Conservation (phyloP, 2,113 vertebrate species). For the Ancistrus triradiatus region DNA sequence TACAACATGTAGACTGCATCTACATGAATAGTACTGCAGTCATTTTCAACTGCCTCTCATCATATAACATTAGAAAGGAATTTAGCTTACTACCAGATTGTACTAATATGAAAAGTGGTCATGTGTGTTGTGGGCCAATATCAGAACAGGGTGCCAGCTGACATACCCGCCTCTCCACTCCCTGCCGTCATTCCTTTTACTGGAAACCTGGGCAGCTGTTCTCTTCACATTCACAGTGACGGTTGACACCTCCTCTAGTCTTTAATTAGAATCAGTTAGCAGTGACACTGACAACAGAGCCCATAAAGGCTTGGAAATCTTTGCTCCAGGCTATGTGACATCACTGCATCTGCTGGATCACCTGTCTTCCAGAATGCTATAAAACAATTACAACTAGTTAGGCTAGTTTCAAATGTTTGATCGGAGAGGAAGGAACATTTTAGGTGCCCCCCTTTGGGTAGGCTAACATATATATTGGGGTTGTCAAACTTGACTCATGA, state of each 20-base stretch:
- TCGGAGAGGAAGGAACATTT: too few species aligned
- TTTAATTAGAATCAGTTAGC: constrained; percentile 40
- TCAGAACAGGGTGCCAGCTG: constrained; percentile 28
- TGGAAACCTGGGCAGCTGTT: constrained; percentile 51
- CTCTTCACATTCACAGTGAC: constrained; percentile 29
- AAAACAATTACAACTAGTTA: constrained; percentile 12
- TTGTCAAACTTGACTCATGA: too few species aligned
- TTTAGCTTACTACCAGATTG: background rate
- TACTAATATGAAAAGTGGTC: background rate
- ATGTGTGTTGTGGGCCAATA: background rate
- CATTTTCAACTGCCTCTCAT: too few species aligned
- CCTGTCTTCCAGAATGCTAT: too few species aligned
- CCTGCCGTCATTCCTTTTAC: constrained; percentile 41
- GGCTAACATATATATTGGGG: too few species aligned
- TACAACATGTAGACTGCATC: too few species aligned
- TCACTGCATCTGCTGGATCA: constrained; percentile 31
- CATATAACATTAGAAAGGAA: background rate
- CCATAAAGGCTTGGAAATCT: constrained; percentile 43
- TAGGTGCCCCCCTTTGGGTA: too few species aligned
- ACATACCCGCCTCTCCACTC: constrained; percentile 32
- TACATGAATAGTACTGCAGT: too few species aligned
- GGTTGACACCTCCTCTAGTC: constrained; percentile 39
- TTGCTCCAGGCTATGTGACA: constrained; percentile 31
- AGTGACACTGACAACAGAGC: constrained; percentile 20
- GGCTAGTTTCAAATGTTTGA: too few species aligned